phyloP scores from a whole-genome alignment of 2,113 vertebrate genomes.

The Corythoichthys intestinalis region DNA sequence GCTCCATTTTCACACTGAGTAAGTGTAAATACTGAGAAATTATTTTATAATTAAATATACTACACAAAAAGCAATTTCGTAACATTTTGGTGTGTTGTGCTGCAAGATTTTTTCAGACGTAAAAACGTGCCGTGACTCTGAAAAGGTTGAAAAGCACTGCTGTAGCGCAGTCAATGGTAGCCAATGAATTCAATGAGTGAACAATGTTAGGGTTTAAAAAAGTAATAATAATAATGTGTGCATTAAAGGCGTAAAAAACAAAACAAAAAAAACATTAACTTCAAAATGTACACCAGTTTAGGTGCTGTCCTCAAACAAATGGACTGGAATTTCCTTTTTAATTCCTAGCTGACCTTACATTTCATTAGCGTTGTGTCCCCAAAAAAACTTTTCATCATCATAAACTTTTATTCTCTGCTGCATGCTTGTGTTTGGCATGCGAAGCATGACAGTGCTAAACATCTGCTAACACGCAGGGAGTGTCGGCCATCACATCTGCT shows the following conservation, averaged over 20 bases:
- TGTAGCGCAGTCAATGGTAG: too few relatives aligned
- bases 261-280: background rate
- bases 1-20: too few relatives aligned
- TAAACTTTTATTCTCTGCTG: background rate
- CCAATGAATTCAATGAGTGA: too few relatives aligned
- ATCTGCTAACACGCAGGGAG: constrained; percentile 46
- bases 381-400: background rate
- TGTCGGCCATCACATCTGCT: constrained; percentile 54
- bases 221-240: background rate
- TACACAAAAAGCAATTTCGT: too few relatives aligned
- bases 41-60: too few relatives aligned
- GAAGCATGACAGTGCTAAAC: constrained; percentile 28
- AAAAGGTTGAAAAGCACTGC: too few relatives aligned
- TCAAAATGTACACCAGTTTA: background rate
- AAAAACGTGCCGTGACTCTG: too few relatives aligned
- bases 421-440: background rate
- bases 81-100: too few relatives aligned
- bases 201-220: too few relatives aligned
- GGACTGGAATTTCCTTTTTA: background rate
- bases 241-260: background rate
- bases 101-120: too few relatives aligned
- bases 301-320: background rate
- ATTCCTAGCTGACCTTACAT: background rate
- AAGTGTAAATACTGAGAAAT: too few relatives aligned
- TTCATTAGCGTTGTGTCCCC: background rate